A percentile compares a stretch with the other conserved stretches of the same genome.
These are phyloP conservation scores for Erpornis zantholeuca DNA, from an alignment of 2,113 vertebrate genomes.

Conservation along the genomic window DNA sequence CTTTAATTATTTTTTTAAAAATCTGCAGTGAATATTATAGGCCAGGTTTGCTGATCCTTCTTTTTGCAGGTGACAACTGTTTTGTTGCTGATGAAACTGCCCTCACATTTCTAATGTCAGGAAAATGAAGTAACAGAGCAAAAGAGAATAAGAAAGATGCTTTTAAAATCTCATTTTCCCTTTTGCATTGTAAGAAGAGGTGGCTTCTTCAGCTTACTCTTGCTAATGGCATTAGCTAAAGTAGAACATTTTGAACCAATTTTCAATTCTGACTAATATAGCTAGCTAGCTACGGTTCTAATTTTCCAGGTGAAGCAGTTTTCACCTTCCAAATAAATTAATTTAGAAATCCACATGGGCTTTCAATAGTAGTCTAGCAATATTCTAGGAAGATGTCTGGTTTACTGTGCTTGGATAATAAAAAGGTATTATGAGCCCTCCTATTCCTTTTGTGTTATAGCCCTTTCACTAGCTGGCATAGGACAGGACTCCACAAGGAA, in stretches of 20 bases:
- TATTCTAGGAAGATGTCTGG: not conserved
- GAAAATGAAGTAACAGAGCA: not conserved
- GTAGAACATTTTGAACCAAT: not conserved
- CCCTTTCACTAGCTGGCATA: not conserved
- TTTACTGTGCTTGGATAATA: not conserved
- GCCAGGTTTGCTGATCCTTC: not conserved
- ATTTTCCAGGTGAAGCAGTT: not conserved
- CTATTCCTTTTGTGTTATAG: not conserved
- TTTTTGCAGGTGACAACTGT: not conserved
- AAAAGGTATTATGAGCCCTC: rapidly evolving
- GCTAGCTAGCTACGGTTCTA: not conserved
- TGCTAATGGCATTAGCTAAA: not conserved
- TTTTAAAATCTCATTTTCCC: not conserved
- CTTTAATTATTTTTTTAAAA: not conserved
- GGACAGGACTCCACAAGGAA: not conserved
- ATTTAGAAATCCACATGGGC: not conserved
- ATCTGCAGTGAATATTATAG: not conserved
- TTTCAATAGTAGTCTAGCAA: not conserved
- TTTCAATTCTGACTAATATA: not conserved
- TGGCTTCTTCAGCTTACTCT: not conserved
- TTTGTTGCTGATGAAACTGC: not conserved
- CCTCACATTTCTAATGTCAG: not conserved
- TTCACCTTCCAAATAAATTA: not conserved
- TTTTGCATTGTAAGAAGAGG: not conserved
- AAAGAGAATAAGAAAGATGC: not conserved